Evolutionary conservation across 1,140 invertebrate species (phyloP), one percentile per base, ranked within the genome.

Genomic region (Orius insidiosus): DNA sequence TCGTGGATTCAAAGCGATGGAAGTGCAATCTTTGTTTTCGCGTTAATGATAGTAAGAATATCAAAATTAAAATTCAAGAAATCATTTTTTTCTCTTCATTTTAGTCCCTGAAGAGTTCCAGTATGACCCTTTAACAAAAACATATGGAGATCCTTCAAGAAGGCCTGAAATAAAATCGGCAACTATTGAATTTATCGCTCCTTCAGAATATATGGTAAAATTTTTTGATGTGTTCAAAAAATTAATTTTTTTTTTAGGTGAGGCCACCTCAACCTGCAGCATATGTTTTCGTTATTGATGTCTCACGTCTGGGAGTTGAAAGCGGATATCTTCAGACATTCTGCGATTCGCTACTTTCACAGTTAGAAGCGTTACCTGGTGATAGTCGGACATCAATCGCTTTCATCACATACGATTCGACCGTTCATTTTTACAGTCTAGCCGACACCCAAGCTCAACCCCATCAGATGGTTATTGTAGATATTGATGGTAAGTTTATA

Each of bases 21-120:
- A 97, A 97, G 63, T 99, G 96, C 63, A 98, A 98, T 68, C 68
- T 99, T 8, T 99, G 96, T 65, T 95, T 84, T 61, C 72, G 92
- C 60, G 75, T 93, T 5, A 99, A 98, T 67, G 95, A 98, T 62
- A 69, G 88, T 93, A 68, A 80, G 82, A n/a, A 74, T 53, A 54
- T 48, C 1, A 46, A 49, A 11, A 37, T 31, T 11, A 6, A 33
- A 6, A 36, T n/a, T 36, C 14, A 36, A n/a, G 9, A 36, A n/a
- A 36, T 36, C 9, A 11, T 4, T 36, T 15, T 36, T 3, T 16
- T 38, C 54, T n/a, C n/a, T n/a, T n/a, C n/a, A n/a, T 62, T 68
- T 18, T 60, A 92, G 85, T 98, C 52, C 94, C 95, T 0, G 92
- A 96, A 56, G 94, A 98, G 63, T 99, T 98, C 68, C 84, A 89